These are phyloP conservation scores for Halocaridina rubra DNA, from an alignment of 2,888 invertebrate genomes.

Conservation along the genomic window DNA sequence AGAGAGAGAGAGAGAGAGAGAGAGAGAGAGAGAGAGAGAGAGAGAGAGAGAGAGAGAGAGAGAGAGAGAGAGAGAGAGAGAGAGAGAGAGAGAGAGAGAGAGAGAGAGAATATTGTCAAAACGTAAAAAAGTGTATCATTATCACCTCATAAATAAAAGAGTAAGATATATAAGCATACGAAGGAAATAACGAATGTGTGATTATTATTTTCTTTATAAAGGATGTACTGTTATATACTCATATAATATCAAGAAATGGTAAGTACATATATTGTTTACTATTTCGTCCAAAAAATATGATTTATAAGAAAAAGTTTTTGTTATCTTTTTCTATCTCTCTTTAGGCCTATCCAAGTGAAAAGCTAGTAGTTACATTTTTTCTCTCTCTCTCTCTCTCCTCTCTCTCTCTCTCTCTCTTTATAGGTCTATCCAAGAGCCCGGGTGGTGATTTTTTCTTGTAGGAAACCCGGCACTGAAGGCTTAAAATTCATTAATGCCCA, in stretches of 20 bases:
- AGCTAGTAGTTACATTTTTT: neutral
- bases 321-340: too few relatives aligned
- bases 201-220: too few relatives aligned
- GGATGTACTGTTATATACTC: too few relatives aligned
- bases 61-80: neutral
- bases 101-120: neutral
- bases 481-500: neutral
- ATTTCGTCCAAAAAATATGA: neutral
- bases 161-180: neutral
- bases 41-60: neutral
- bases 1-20: neutral
- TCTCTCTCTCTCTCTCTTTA: neutral
- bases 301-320: too few relatives aligned
- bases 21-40: neutral
- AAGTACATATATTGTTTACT: neutral
- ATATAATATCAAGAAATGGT: too few relatives aligned
- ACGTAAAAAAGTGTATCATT: neutral
- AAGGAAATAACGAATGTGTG: too few relatives aligned
- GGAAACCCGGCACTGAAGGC: neutral
- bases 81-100: neutral
- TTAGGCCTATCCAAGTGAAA: too few relatives aligned
- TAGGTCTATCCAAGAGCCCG: too few relatives aligned
- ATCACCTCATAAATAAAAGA: neutral
- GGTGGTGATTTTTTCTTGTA: too few relatives aligned
- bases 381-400: neutral